Percentiles rank a stretch among this genome's conserved stretches.
These are phyloP conservation scores for Masnerella sp. DNA, from an alignment of 2,888 invertebrate species.

Conservation along the genomic window DNA sequence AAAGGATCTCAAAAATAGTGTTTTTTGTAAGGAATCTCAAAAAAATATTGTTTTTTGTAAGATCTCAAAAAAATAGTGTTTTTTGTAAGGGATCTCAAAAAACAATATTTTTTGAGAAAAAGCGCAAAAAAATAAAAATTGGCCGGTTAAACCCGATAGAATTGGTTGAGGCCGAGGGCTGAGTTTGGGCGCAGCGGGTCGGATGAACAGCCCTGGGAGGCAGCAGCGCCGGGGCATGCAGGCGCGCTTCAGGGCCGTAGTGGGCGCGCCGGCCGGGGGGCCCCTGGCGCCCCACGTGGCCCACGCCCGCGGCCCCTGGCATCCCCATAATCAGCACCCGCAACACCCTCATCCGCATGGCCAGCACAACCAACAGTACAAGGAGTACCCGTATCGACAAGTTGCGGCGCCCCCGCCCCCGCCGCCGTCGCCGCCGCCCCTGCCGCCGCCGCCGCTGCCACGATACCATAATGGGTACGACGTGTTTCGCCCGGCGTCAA, in stretches of 20 bases:
- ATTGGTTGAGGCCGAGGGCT: no score
- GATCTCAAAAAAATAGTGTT: no score
- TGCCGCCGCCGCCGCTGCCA: no score
- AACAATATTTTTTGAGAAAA: no score
- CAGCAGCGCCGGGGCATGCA: slow-evolving; percentile 59
- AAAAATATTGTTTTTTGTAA: no score
- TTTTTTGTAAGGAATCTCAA: no score
- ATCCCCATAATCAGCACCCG: slow-evolving; percentile 62
- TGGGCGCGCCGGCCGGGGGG: slow-evolving; percentile 38
- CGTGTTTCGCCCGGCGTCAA: slow-evolving; percentile 37
- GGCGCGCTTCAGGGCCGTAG: slow-evolving; percentile 61
- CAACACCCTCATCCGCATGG: no score
- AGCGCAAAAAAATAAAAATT: slow-evolving; percentile 11
- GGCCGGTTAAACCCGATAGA: no score
- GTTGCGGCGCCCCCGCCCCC: no score
- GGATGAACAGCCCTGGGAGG: slow-evolving; percentile 61
- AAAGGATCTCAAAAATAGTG: no score
- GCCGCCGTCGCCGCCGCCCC: slow-evolving; percentile 43
- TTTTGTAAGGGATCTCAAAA: no score
- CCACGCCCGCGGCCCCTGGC: slow-evolving; percentile 60
- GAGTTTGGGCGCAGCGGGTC: no score
- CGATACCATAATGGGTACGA: slow-evolving; percentile 56
- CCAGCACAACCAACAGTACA: slow-evolving; percentile 62
- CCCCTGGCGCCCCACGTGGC: slow-evolving; percentile 52
- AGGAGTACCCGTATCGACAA: slow-evolving; percentile 64